Base-by-base conservation (phyloP, 2,888 invertebrate species). In the Eristalinus aeneus region DNA sequence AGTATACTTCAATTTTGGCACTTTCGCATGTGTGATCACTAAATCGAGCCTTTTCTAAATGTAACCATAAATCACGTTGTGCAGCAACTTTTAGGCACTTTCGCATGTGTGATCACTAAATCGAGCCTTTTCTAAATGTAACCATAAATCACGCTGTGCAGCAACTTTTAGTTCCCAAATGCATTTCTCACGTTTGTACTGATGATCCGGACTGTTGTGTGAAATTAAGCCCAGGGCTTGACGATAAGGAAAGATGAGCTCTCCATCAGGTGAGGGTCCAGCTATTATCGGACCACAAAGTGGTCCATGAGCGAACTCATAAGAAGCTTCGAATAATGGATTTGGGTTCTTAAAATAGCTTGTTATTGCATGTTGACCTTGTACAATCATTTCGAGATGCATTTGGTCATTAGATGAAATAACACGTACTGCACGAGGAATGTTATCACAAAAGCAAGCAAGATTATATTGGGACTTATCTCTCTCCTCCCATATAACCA, bases 231-330 rank as follows among this genome's bases (percentile, higher is more conserved):
- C 94, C 64, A 97, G 93, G 0, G 97, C 97, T 91, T 97, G 97
- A 91, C 97, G 95, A 90, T 96, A 96, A 0, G 97, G 97, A 90
- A 97, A 97, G 32, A 96, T 96, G n/a, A 97, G 95, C 91, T 97
- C 97, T 0, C 97, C 97, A 89, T 97, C 97, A 0, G 96, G 95
- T 0, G 95, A 95, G 0, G 97, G 96, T 8, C 96, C 95, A 63
- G 97, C 92, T 3, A 96, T 94, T 0, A 97, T 95, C 0, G 97
- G 97, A 0, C 97, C 97, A 90, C 97, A 97, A 0, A 97, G 93
- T 0, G 97, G 97, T 0, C 97, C 97, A 89, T 98, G 97, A 0
- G 97, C 97, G 90, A 98, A 98, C 91, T 97, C 97, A 91, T 97
- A 98, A 5, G 95, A 94, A 0, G 97, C 98, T 91, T 97, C 96